Evolutionary conservation across 1,140 invertebrate genomes (phyloP), one percentile per base, ranked within the genome.

Genomic region (Ptiloglossa arizonensis): DNA sequence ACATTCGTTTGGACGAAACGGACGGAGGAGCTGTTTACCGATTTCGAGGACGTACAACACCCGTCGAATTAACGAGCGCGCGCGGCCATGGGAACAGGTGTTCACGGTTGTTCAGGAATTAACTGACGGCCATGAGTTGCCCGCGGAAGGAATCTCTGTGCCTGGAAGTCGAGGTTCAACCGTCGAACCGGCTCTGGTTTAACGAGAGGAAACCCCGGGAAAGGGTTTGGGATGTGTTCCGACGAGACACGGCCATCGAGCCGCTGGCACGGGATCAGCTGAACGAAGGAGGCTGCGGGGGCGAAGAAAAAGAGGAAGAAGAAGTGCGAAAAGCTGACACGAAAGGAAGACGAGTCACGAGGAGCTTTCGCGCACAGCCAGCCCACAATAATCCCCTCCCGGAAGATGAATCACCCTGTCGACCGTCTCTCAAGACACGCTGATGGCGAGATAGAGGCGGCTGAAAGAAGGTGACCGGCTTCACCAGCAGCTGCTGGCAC

Each of bases 361-460:
- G 50, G 38, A 70, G 67, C 67, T 70, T 56, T 70, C 54, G 60
- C 71, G 69, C 54, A 54, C 68, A 70, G 72, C 81, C 82, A 85
- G 78, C 62, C 68, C 79, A 82, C 82, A 85, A 86, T 89, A 89
- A 89, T 89, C 81, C 81, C 80, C 71, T 68, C 48, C 48, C 59
- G 72, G 81, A 89, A 88, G 87, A 90, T 87, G 87, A 89, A 90
- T 89, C 87, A 85, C 79, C 79, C 79, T 83, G 82, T 85, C 76
- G 75, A 82, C 74, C 79, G 74, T 81, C 73, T 82, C 80, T 73
- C 78, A 75, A 67, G 75, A 75, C 74, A 68, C 82, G 54, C 54
- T 59, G 73, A 71, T 64, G 82, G 76, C 74, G 70, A 81, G 82
- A 85, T 81, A 76, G 73, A 79, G 78, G 66, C 59, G 35, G 60